A percentile compares a stretch with the other conserved stretches of the same genome.
Evolutionary conservation across 2,888 invertebrate species (phyloP).

Genomic region (Cheiracanthium punctorium): DNA sequence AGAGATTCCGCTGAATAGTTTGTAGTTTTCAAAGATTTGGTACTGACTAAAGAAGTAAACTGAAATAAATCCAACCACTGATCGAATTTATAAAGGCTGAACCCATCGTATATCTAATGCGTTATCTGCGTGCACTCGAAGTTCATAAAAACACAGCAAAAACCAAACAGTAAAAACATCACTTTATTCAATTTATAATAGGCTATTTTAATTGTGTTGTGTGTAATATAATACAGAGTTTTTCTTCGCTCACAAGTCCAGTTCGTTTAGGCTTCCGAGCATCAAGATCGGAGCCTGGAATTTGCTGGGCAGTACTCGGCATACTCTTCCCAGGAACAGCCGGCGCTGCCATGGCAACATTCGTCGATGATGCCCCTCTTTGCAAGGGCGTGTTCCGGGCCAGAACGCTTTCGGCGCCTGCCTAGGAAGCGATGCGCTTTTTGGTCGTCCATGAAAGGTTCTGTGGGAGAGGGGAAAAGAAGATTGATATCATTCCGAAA

Average conservation of each 20-base stretch:
- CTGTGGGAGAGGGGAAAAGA: background rate
- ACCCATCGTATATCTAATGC: no score
- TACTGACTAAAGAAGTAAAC: no score
- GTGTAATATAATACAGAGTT: background rate
- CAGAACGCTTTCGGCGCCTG: slow-evolving; percentile 13
- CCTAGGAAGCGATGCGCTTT: slow-evolving; percentile 51
- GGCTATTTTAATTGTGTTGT: slow-evolving; percentile 14
- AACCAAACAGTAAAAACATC: background rate
- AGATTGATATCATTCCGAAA: no score
- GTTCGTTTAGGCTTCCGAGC: background rate
- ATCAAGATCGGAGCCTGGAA: slow-evolving; percentile 73
- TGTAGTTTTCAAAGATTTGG: no score
- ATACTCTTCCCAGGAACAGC: slow-evolving; percentile 82
- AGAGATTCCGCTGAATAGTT: no score
- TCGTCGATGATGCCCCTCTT: slow-evolving; percentile 79
- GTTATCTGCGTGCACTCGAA: no score
- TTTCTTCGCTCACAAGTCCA: background rate
- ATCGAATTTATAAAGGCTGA: no score
- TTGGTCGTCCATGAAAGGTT: slow-evolving; percentile 51
- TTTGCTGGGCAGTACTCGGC: slow-evolving; percentile 82
- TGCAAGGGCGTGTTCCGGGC: slow-evolving; percentile 42
- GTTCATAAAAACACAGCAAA: background rate
- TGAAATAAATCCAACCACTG: no score
- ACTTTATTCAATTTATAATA: background rate
- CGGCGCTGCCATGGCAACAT: slow-evolving; percentile 78